Conservation (phyloP, 2,888 invertebrate genomes). For the Perizoma flavofasciatum region DNA sequence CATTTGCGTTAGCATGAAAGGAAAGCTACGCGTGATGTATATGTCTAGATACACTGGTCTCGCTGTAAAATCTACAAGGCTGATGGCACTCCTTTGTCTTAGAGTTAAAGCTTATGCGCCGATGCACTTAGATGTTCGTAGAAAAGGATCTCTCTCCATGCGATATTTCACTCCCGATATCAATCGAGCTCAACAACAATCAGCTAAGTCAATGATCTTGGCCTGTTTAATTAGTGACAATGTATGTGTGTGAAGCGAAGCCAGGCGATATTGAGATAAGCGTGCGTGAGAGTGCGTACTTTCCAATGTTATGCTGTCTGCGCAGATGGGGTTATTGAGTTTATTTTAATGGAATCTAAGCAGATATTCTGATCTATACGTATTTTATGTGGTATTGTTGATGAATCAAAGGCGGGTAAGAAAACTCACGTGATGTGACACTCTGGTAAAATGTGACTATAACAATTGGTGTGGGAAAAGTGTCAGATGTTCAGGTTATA, state of each 20-base stretch:
- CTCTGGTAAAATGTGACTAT: too few relatives aligned
- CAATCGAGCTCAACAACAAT: conserved; percentile 12
- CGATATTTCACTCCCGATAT: conserved; percentile 6
- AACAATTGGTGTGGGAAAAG: too few relatives aligned
- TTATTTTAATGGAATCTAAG: not conserved
- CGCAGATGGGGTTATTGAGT: conserved; percentile 2
- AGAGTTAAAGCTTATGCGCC: not conserved
- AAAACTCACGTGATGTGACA: too few relatives aligned
- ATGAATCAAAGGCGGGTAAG: too few relatives aligned
- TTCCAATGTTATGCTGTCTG: conserved; percentile 29
- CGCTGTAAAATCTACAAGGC: too few relatives aligned
- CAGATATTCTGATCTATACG: too few relatives aligned
- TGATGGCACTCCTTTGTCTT: too few relatives aligned
- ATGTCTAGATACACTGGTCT: too few relatives aligned
- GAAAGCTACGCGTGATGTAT: too few relatives aligned
- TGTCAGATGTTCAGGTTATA: too few relatives aligned
- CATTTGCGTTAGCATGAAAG: too few relatives aligned
- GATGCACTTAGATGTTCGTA: not conserved
- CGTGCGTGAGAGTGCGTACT: conserved; percentile 38
- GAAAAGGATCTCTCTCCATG: not conserved
- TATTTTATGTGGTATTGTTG: too few relatives aligned
- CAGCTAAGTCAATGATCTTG: conserved; percentile 36
- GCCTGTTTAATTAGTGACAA: conserved; percentile 39
- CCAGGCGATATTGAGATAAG: conserved; percentile 21
- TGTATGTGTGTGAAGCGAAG: conserved; percentile 38